Evolutionary conservation across 2,797 vertebrate species (phyloP).

Genomic region (Brachyalestes nurse): DNA sequence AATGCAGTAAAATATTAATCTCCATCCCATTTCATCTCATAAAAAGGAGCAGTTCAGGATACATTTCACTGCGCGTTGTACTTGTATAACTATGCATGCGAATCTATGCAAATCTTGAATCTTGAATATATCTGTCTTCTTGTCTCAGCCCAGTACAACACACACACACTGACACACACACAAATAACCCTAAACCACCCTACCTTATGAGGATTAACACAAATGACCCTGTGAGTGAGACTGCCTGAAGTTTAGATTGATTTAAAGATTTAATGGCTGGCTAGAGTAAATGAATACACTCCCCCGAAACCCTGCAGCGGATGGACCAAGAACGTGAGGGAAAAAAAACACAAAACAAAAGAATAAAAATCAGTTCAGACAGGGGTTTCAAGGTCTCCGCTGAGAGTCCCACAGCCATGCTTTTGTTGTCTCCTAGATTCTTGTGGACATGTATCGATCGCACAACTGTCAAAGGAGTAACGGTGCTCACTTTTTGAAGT

Average conservation of each 20-base stretch:
- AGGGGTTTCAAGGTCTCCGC: slow-evolving; percentile 10
- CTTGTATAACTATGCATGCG: too few species aligned
- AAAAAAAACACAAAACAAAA: not conserved
- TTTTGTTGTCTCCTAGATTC: not conserved
- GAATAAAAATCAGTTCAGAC: not conserved
- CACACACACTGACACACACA: not conserved
- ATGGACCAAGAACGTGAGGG: not conserved
- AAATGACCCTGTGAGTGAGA: slow-evolving; percentile 57
- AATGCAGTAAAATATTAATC: too few species aligned
- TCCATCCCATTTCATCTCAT: too few species aligned
- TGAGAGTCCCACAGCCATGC: not conserved
- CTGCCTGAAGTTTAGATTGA: slow-evolving; percentile 64
- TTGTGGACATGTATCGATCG: slow-evolving; percentile 1
- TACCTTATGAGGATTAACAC: slow-evolving; percentile 63
- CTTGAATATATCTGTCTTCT: too few species aligned
- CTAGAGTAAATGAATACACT: slow-evolving; percentile 70
- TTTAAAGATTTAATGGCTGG: slow-evolving; percentile 63
- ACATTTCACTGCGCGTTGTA: too few species aligned
- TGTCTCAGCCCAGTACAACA: not conserved
- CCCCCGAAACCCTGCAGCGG: slow-evolving; percentile 43
- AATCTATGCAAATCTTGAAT: too few species aligned
- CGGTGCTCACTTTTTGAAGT: slow-evolving; percentile 1
- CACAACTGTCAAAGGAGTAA: not conserved
- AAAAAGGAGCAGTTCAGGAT: too few species aligned
- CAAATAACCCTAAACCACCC: not conserved